Base-by-base conservation (phyloP, 2,888 invertebrate species). In the Diplolepis rosae region DNA sequence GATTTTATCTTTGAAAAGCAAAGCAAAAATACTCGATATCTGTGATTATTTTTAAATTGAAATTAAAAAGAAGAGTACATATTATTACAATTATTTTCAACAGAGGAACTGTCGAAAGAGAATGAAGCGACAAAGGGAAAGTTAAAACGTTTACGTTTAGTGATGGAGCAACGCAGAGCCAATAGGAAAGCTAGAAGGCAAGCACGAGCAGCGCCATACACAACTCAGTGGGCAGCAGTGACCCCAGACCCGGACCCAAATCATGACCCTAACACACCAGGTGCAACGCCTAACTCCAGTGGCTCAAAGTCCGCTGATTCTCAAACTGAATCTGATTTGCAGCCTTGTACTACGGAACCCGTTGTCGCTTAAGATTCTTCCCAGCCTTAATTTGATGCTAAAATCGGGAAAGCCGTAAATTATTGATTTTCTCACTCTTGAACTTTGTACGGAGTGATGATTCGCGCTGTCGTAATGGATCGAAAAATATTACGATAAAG, bases 151-250 rank as follows among this genome's bases (percentile, higher is more conserved):
- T 90, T 97, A 68, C 93, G 96, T 79, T 91, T 95, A 79, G 95
- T 97, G 71, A 95, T 98, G 95, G 96, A 96, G 81, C 96, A 97
- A 88, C 92, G 95, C 82, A 94, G 96, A 77, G 94, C 90, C 45
- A 89, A 90, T 51, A 88, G 92, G 54, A 89, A 90, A 80, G 91
- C 96, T 77, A 91, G 95, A 73, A 92, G 97, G 67, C 94, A 95
- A 83, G 95, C 94, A 51, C 92, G 95, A 85, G 91, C 92, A 2
- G 88, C 92, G 65, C 95, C 95, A 7, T 95, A 95, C 81, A 90
- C 91, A 69, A 88, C 91, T 74, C 90, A 91, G 76, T 88, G 89
- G 87, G 88, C 88, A 13, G 88, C 89, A 0, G 80, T 89, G 52
- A 86, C 88, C 13, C 86, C 88, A 1, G 90, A 90, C 81, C 86